Percentiles rank a stretch among this genome's conserved stretches.
Conservation (phyloP, 2,888 invertebrate genomes). For the Erebia ligea region DNA sequence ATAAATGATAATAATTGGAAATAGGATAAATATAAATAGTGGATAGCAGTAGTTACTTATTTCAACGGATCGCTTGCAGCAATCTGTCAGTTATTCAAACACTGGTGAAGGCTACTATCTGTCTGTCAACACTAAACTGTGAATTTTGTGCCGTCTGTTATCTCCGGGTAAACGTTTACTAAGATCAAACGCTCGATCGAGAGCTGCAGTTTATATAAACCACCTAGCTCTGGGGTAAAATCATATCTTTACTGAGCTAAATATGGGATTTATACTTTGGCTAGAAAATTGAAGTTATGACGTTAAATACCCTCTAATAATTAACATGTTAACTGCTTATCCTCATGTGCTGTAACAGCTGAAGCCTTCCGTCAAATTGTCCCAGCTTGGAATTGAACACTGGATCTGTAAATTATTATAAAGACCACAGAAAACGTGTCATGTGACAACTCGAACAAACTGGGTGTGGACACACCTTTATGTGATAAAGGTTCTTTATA, state of each 20-base stretch:
- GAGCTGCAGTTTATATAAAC: constrained; percentile 21
- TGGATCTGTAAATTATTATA: no score
- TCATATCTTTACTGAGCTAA: neutral
- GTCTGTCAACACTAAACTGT: constrained; percentile 55
- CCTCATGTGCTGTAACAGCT: no score
- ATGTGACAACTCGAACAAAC: no score
- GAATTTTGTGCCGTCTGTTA: constrained; percentile 63
- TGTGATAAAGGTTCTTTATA: no score
- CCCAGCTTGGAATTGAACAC: no score
- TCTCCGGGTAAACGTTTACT: constrained; percentile 62
- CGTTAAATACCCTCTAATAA: no score
- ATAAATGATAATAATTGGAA: no score
- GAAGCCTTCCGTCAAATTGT: no score
- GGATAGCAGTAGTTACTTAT: neutral
- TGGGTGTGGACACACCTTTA: no score
- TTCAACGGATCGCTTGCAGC: neutral
- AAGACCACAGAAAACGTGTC: no score
- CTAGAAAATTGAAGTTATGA: neutral
- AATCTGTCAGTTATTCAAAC: constrained; percentile 44
- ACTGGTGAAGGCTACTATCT: constrained; percentile 48
- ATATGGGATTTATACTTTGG: neutral
- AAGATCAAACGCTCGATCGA: constrained; percentile 38
- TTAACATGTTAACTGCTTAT: no score
- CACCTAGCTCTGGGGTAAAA: constrained; percentile 3
- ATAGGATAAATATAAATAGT: neutral